phyloP scores from a whole-genome alignment of 2,797 vertebrate genomes.

The Bucorvus abyssinicus region DNA sequence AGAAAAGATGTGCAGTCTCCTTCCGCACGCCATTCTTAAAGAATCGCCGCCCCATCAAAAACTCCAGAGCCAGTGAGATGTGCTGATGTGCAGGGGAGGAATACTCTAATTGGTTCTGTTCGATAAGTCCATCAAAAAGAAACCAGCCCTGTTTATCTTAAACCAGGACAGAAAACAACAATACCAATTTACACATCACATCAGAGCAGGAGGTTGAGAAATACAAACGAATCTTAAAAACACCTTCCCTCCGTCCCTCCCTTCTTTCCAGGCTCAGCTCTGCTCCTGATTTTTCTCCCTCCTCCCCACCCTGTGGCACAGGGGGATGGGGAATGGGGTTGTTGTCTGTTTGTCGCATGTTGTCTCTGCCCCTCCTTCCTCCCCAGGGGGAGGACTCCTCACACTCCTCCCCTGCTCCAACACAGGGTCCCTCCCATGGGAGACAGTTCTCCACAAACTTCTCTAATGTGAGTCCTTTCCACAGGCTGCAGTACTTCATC shows the following conservation, averaged over 20 bases:
- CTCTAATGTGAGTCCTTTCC: not conserved
- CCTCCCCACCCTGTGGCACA: not conserved
- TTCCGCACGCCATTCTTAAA: too few species aligned
- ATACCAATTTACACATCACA: not conserved
- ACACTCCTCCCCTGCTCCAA: not conserved
- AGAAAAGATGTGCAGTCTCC: too few species aligned
- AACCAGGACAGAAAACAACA: not conserved
- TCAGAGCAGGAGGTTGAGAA: not conserved
- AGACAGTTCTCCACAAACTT: not conserved
- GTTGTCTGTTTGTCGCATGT: not conserved
- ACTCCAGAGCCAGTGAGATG: too few species aligned
- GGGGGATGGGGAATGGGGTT: not conserved
- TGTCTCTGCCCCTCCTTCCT: not conserved
- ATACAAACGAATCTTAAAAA: not conserved
- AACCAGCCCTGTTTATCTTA: too few species aligned
- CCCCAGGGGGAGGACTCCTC: not conserved
- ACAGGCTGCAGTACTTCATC: not conserved
- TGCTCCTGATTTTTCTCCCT: not conserved
- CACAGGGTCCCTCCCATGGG: not conserved
- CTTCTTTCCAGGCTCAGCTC: not conserved
- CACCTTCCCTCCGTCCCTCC: not conserved
- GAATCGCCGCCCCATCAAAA: too few species aligned
- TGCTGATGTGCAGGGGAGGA: too few species aligned
- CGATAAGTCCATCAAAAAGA: too few species aligned
- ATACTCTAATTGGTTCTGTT: too few species aligned